These are phyloP conservation scores for Proisotoma minuta DNA, from an alignment of 2,888 invertebrate genomes.

Conservation along the genomic window DNA sequence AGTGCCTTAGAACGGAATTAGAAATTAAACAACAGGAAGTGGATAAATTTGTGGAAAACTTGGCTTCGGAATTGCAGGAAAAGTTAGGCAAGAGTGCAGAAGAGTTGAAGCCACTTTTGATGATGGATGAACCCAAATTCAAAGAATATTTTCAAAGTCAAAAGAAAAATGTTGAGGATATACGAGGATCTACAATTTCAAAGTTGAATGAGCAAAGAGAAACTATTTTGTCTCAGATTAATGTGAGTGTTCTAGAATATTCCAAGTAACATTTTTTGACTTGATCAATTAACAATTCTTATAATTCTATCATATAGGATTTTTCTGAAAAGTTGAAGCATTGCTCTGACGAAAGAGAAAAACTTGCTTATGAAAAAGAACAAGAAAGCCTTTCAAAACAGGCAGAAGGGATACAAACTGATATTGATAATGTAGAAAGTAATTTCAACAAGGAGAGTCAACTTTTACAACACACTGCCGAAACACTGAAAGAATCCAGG, in stretches of 20 bases:
- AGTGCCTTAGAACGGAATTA: slow-evolving; percentile 33
- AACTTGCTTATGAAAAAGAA: slow-evolving; percentile 25
- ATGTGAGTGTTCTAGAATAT: not conserved
- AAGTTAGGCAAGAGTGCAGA: slow-evolving; percentile 38
- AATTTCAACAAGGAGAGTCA: slow-evolving; percentile 33
- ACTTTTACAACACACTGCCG: slow-evolving; percentile 27
- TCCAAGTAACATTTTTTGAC: not conserved
- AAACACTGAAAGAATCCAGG: slow-evolving; percentile 32
- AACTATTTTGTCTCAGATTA: not conserved
- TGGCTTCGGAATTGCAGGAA: slow-evolving; percentile 28
- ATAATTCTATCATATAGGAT: slow-evolving; percentile 23
- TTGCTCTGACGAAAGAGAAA: slow-evolving; percentile 29
- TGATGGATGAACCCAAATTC: slow-evolving; percentile 38
- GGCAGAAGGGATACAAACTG: slow-evolving; percentile 29
- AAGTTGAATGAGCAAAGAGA: not conserved
- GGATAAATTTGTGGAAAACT: slow-evolving; percentile 20
- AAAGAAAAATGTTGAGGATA: slow-evolving; percentile 38
- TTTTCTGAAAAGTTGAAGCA: slow-evolving; percentile 25
- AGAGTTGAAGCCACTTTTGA: slow-evolving; percentile 34
- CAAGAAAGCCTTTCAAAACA: slow-evolving; percentile 25
- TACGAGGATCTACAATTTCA: slow-evolving; percentile 3
- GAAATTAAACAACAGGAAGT: slow-evolving; percentile 37
- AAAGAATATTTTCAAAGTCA: slow-evolving; percentile 36
- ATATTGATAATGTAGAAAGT: slow-evolving; percentile 18
- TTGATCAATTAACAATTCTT: not conserved